These are phyloP conservation scores for Leptatherina wallacei DNA, from an alignment of 2,797 vertebrate species.

Conservation along the genomic window DNA sequence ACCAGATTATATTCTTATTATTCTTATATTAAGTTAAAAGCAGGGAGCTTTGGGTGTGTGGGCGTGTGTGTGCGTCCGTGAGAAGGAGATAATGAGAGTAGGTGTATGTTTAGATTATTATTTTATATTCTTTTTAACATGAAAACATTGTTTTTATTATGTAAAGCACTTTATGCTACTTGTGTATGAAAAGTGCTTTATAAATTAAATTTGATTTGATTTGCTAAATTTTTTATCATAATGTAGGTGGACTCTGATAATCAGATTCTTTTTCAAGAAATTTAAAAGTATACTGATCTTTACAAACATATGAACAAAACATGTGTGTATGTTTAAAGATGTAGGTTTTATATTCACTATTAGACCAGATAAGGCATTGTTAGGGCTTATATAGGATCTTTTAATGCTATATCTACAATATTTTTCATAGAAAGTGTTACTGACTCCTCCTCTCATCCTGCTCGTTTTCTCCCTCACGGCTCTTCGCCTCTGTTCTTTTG, in stretches of 20 bases:
- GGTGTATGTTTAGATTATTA: no score
- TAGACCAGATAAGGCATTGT: not conserved
- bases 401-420: not conserved
- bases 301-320: not conserved
- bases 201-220: not conserved
- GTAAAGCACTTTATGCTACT: not conserved
- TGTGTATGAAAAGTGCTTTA: not conserved
- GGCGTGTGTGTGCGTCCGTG: no score
- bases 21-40: no score
- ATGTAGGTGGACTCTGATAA: not conserved
- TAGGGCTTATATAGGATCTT: not conserved
- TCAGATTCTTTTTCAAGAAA: not conserved
- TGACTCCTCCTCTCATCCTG: constrained; percentile 37
- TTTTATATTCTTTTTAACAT: no score
- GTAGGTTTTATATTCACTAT: not conserved
- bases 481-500: constrained; percentile 63
- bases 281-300: not conserved
- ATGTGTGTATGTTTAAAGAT: not conserved
- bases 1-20: no score
- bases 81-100: no score
- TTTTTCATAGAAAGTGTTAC: constrained; percentile 31
- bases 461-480: constrained; percentile 39
- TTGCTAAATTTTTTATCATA: not conserved
- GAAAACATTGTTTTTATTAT: not conserved
- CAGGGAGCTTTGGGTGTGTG: no score